Conservation (phyloP, 2,113 vertebrate species). For the Propithecus coquereli region DNA sequence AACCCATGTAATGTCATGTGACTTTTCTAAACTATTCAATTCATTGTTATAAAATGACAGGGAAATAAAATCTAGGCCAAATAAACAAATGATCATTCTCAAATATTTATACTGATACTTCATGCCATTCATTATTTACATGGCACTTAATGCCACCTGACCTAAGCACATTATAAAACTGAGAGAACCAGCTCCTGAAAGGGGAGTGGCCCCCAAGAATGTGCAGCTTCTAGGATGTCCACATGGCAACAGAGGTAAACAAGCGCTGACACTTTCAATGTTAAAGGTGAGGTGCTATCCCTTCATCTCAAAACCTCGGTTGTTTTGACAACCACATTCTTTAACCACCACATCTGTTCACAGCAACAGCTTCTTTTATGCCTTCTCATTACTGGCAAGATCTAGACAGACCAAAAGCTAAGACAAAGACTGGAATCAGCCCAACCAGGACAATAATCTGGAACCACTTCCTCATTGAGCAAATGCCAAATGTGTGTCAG, state of each 20-base stretch:
- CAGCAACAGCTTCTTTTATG: neutral
- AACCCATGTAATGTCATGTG: conserved; percentile 83
- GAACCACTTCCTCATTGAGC: neutral
- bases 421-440: neutral
- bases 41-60: conserved; percentile 91
- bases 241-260: neutral
- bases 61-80: conserved; percentile 77
- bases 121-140: neutral
- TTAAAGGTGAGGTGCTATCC: neutral
- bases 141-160: neutral
- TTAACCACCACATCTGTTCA: neutral
- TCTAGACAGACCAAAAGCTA: neutral
- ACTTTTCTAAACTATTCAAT: conserved; percentile 90
- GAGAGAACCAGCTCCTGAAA: neutral
- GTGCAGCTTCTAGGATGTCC: neutral
- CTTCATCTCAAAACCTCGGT: neutral
- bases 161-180: neutral
- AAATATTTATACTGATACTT: neutral
- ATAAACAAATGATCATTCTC: neutral
- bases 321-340: neutral
- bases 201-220: neutral
- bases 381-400: neutral
- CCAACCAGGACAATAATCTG: neutral
- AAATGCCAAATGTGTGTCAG: neutral
- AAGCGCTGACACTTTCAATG: neutral